Conservation (phyloP, 2,888 invertebrate species). For the Drosophila ustulata region DNA sequence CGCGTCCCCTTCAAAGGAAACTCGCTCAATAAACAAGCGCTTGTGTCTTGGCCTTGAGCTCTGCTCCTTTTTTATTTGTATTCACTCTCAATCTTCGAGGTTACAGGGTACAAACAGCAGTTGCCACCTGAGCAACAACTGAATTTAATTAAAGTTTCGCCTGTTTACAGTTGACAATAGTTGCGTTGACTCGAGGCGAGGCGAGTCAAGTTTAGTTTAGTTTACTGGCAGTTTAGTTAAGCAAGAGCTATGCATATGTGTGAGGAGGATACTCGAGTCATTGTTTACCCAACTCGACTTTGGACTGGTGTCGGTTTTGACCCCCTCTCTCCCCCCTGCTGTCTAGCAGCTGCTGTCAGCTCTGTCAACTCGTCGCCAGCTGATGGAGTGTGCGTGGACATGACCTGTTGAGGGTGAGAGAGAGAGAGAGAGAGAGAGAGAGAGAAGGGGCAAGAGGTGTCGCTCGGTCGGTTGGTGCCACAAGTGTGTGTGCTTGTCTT, state of each 20-base stretch:
- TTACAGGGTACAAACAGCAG: neutral
- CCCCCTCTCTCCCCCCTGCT: neutral
- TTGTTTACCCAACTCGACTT: conserved; percentile 19
- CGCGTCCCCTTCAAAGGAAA: too few relatives aligned
- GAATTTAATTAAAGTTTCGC: conserved; percentile 64
- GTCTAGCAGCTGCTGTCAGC: neutral
- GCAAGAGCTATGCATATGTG: conserved; percentile 25
- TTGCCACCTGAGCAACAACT: conserved; percentile 28
- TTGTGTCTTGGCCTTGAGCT: neutral
- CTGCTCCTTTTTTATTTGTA: neutral
- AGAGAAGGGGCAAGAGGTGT: too few relatives aligned
- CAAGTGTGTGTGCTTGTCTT: conserved; percentile 66
- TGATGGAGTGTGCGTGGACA: conserved; percentile 29
- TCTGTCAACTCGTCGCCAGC: conserved; percentile 16
- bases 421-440: too few relatives aligned
- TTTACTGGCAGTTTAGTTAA: conserved; percentile 6
- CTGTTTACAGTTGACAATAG: conserved; percentile 25
- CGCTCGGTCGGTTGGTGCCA: conserved; percentile 45
- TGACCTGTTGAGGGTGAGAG: conserved; percentile 17
- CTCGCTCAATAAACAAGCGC: too few relatives aligned
- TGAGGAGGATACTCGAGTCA: conserved; percentile 16
- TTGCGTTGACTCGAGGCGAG: conserved; percentile 9
- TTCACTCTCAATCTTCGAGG: neutral
- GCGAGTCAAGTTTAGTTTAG: neutral
- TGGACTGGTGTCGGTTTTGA: conserved; percentile 4